These are phyloP conservation scores for Apantesis nais DNA, from an alignment of 2,888 invertebrate species.

Conservation along the genomic window DNA sequence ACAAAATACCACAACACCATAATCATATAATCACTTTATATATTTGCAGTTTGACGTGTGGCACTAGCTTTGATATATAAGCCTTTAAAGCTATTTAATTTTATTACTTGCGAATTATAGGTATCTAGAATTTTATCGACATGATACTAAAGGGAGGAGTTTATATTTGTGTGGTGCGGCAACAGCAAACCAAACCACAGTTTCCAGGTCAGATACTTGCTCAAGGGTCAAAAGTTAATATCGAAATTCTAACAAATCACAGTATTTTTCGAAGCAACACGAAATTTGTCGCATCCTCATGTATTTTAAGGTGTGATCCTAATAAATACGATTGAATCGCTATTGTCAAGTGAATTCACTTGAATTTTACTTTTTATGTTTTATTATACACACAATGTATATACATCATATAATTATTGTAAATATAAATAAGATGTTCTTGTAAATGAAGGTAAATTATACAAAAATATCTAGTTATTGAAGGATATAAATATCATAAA, in stretches of 20 bases:
- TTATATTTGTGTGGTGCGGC: slow-evolving; percentile 38
- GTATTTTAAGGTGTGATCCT: slow-evolving; percentile 34
- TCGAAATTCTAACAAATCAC: slow-evolving; percentile 52
- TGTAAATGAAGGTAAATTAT: too few species aligned
- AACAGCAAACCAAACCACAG: slow-evolving; percentile 32
- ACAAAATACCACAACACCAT: too few species aligned
- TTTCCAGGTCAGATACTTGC: slow-evolving; percentile 27
- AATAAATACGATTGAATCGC: slow-evolving; percentile 23
- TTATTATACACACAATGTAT: background rate
- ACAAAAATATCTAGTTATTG: too few species aligned
- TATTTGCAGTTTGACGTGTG: background rate
- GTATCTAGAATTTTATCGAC: slow-evolving; percentile 24
- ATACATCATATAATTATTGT: too few species aligned
- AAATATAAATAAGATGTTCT: too few species aligned
- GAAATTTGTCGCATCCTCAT: slow-evolving; percentile 40
- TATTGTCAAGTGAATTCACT: background rate
- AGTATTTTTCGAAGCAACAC: slow-evolving; percentile 39
- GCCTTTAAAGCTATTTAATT: background rate
- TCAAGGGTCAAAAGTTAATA: slow-evolving; percentile 40
- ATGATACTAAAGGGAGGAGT: slow-evolving; percentile 13
- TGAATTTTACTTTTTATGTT: background rate
- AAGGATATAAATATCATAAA: too few species aligned
- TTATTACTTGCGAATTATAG: background rate
- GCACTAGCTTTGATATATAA: slow-evolving; percentile 17
- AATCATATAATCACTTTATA: too few species aligned